phyloP scores from a whole-genome alignment of 2,888 invertebrate species.

The Melieria omissa region DNA sequence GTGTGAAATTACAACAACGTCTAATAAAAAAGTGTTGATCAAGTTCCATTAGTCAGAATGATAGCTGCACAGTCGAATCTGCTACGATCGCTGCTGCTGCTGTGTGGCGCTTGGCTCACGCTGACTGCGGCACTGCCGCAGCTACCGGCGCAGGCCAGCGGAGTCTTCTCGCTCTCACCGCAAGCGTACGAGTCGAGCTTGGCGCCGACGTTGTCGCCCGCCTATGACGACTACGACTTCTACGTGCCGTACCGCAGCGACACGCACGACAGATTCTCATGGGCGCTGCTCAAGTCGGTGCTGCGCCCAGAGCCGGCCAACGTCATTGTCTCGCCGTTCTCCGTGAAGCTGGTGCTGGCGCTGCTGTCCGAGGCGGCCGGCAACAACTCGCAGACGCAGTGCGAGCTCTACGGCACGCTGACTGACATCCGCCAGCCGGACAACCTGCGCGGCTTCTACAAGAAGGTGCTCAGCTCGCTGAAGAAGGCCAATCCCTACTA shows the following conservation, averaged over 20 bases:
- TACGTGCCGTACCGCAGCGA: slow-evolving; percentile 31
- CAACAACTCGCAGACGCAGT: slow-evolving; percentile 59
- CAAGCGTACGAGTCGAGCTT: background rate
- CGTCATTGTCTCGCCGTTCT: slow-evolving; percentile 80
- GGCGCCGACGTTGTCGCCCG: background rate
- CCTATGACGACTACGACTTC: slow-evolving; percentile 20
- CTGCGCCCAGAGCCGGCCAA: slow-evolving; percentile 67
- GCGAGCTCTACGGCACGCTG: slow-evolving; percentile 53
- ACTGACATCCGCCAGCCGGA: slow-evolving; percentile 55
- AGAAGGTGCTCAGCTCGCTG: slow-evolving; percentile 58
- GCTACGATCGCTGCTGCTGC: background rate
- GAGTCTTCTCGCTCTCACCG: background rate
- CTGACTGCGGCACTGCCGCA: background rate
- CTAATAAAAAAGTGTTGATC: background rate
- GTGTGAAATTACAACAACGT: slow-evolving; percentile 8
- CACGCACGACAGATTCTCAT: slow-evolving; percentile 73
- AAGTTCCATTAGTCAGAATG: background rate
- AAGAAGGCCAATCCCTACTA: slow-evolving; percentile 58
- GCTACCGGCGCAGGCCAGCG: slow-evolving; percentile 7
- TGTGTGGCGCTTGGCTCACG: background rate
- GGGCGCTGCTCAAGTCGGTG: slow-evolving; percentile 73
- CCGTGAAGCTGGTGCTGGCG: slow-evolving; percentile 78
- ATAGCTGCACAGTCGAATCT: background rate
- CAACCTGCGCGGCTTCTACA: slow-evolving; percentile 61
- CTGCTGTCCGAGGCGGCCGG: slow-evolving; percentile 75